A percentile compares a stretch with the other conserved stretches of the same genome.
Evolutionary conservation across 2,797 vertebrate species (phyloP).

Genomic region (Melanogrammus aeglefinus): DNA sequence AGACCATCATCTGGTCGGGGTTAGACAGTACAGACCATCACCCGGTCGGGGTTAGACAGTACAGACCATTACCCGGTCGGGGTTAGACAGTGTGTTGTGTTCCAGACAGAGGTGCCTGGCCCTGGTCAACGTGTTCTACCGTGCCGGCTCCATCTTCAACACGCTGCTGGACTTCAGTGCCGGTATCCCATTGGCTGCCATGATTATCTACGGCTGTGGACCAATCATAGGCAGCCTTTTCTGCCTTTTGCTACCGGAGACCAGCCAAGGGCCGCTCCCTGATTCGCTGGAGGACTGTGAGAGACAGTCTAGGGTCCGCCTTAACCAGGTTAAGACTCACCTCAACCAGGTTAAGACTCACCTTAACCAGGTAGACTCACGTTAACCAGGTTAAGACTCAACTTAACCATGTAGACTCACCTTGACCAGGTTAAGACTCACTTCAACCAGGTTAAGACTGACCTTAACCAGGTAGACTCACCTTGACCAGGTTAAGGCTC

Average conservation of each 20-base stretch:
- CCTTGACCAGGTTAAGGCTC: too few species aligned
- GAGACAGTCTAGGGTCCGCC: conserved; percentile 42
- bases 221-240: conserved; percentile 65
- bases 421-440: too few species aligned
- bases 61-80: too few species aligned
- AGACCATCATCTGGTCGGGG: too few species aligned
- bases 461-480: too few species aligned
- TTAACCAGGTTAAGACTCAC: not conserved
- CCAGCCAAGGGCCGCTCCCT: conserved; percentile 66
- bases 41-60: too few species aligned
- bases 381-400: too few species aligned
- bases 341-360: not conserved
- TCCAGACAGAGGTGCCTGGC: conserved; percentile 71
- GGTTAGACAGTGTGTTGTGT: conserved; percentile 14
- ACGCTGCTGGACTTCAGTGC: conserved; percentile 50
- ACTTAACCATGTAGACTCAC: too few species aligned
- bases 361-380: too few species aligned
- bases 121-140: conserved; percentile 64
- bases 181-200: conserved; percentile 64
- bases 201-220: conserved; percentile 70
- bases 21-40: too few species aligned
- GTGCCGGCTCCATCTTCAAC: conserved; percentile 66
- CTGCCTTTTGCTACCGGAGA: conserved; percentile 71
- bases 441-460: too few species aligned
- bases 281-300: conserved; percentile 69